A percentile compares a stretch with the other conserved stretches of the same genome.
These are phyloP conservation scores for Aspidiotus destructor DNA, from an alignment of 2,888 invertebrate genomes.

Conservation along the genomic window DNA sequence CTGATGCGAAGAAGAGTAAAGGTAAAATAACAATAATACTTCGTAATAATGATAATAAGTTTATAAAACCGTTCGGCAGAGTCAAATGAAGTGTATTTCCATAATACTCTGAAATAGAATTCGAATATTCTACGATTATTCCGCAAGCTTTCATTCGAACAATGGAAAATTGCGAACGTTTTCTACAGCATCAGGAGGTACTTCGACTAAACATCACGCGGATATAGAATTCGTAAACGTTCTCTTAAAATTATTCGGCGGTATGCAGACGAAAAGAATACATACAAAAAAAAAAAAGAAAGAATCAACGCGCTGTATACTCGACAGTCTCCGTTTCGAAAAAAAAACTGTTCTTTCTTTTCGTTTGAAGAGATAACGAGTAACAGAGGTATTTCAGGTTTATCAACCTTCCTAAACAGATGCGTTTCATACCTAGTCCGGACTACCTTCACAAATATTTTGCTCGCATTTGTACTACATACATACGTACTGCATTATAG, in stretches of 20 bases:
- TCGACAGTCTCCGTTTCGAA: not conserved
- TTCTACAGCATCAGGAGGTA: not conserved
- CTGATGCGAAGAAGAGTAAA: no score
- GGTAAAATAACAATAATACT: no score
- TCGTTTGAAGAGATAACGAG: no score
- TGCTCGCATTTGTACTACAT: not conserved
- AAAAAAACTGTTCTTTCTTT: no score
- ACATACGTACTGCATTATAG: no score
- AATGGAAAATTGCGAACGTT: no score
- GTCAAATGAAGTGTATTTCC: no score
- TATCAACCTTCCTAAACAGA: constrained; percentile 2
- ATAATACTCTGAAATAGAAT: no score
- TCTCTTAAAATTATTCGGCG: constrained; percentile 17
- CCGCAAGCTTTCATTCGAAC: no score
- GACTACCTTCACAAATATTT: constrained; percentile 2
- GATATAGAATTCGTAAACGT: constrained; percentile 8
- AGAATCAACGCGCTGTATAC: not conserved
- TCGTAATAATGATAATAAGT: no score
- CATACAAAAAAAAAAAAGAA: not conserved
- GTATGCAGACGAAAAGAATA: not conserved
- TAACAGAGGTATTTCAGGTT: not conserved
- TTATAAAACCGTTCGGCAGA: no score
- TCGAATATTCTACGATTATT: no score
- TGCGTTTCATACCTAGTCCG: not conserved
- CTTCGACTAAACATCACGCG: not conserved